phyloP scores from a whole-genome alignment of 2,888 invertebrate genomes.

The Plebejus anna region DNA sequence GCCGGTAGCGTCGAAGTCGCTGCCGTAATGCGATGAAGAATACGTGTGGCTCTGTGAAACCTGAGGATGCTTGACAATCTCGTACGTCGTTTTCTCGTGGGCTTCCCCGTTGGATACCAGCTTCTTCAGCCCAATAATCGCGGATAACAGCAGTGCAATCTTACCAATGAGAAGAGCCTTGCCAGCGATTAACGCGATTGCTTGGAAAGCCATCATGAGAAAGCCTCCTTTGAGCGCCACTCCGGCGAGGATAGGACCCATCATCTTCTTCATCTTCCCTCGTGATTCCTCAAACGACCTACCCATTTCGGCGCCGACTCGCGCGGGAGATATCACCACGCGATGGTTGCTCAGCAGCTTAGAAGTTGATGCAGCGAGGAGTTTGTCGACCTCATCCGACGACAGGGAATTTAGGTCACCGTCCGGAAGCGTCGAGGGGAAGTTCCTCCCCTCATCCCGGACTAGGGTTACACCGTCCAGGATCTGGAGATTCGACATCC shows the following conservation, averaged over 20 bases:
- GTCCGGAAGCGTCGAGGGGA: slow-evolving; percentile 75
- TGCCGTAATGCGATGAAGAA: slow-evolving; percentile 84
- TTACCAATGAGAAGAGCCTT: slow-evolving; percentile 91
- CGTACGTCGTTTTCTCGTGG: slow-evolving; percentile 89
- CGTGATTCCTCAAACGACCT: slow-evolving; percentile 77
- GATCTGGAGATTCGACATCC: slow-evolving; percentile 81
- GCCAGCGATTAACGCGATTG: slow-evolving; percentile 87
- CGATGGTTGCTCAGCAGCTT: slow-evolving; percentile 82
- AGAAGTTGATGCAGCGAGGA: slow-evolving; percentile 76
- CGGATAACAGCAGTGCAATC: slow-evolving; percentile 88
- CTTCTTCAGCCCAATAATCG: slow-evolving; percentile 90
- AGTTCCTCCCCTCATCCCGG: slow-evolving; percentile 64
- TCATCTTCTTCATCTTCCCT: slow-evolving; percentile 82
- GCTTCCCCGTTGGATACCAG: slow-evolving; percentile 83
- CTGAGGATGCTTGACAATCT: slow-evolving; percentile 92
- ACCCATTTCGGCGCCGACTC: slow-evolving; percentile 66
- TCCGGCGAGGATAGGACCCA: slow-evolving; percentile 84
- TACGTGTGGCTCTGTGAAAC: slow-evolving; percentile 88
- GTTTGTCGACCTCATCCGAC: slow-evolving; percentile 80
- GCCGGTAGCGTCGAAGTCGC: slow-evolving; percentile 79
- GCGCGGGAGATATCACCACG: slow-evolving; percentile 72
- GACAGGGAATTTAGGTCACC: slow-evolving; percentile 81
- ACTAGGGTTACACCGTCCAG: slow-evolving; percentile 82
- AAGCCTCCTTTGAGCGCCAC: slow-evolving; percentile 86
- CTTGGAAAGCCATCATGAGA: slow-evolving; percentile 86